Evolutionary conservation across 2,888 invertebrate genomes (phyloP).

Genomic region (Coelopa pilipes): DNA sequence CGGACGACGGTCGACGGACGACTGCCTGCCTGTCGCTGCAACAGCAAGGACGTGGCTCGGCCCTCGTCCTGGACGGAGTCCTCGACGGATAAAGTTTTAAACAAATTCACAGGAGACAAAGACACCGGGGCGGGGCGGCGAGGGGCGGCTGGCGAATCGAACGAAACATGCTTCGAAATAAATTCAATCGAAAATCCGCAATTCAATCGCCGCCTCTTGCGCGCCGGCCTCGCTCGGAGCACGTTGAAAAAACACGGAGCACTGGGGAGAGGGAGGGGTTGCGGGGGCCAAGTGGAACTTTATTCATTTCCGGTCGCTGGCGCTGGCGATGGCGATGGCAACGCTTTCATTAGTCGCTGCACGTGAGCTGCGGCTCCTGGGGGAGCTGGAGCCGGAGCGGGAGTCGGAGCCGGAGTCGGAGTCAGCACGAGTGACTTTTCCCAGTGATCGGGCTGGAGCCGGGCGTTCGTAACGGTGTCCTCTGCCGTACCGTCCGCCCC

Average conservation of each 20-base stretch:
- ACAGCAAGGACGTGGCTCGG: background rate
- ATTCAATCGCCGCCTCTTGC: constrained; percentile 39
- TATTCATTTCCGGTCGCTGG: constrained; percentile 16
- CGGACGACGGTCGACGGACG: constrained; percentile 29
- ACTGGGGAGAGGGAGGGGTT: background rate
- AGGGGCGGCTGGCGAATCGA: background rate
- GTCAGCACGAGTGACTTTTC: constrained; percentile 12
- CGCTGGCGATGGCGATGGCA: constrained; percentile 2
- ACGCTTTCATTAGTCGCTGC: constrained; percentile 36
- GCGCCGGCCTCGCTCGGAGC: constrained; percentile 14
- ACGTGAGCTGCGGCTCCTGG: constrained; percentile 35
- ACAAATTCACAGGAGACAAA: constrained; percentile 40
- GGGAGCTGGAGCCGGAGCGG: constrained; percentile 14
- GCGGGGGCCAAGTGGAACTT: constrained; percentile 4
- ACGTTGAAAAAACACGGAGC: background rate
- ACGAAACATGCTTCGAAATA: constrained; percentile 28
- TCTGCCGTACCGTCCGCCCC: no score
- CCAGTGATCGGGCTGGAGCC: no score
- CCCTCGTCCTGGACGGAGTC: constrained; percentile 33
- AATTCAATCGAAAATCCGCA: constrained; percentile 40
- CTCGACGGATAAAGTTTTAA: constrained; percentile 40
- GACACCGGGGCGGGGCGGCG: constrained; percentile 18
- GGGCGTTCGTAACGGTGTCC: no score
- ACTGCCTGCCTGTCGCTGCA: background rate
- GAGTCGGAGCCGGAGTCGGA: background rate